Evolutionary conservation across 1,140 invertebrate species (phyloP), one percentile per base, ranked within the genome.

Genomic region (Thrips palmi): DNA sequence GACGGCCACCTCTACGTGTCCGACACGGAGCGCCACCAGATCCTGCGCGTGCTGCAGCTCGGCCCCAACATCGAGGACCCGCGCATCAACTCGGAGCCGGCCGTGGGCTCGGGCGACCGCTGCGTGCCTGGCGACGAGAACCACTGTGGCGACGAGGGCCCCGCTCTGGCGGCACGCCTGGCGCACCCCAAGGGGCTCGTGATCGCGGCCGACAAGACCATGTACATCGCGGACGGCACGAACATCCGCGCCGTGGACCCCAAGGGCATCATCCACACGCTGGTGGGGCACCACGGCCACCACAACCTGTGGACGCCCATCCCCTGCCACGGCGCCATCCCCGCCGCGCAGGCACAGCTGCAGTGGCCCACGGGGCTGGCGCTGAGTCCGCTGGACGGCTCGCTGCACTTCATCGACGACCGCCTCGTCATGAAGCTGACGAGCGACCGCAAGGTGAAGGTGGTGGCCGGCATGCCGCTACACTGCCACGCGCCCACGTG

Each of bases 331-430:
- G 79, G 80, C 31, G 79, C 82, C 1, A 69, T 86, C 40, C 68
- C 80, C 30, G 76, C 82, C 4, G 69, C 68, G 44, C 70, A 83
- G 62, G 81, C 85, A 1, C 85, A 89, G 57, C 59, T 92, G 7
- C 83, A 92, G 53, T 97, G 92, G 92, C 93, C 93, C 2, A 93
- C 88, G 11, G 85, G 86, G 15, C 57, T 97, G 24, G 77, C 87
- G 0, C 60, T 97, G 8, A 94, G 87, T 52, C 89, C 91, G 2
- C 55, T 97, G 4, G 92, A 97, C 56, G 86, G 87, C 24, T 80
- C 83, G 0, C 60, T 97, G 1, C 86, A 96, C 52, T 92, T 97
- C 47, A 82, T 97, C 33, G 93, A 97, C 52, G 88, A 96, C 52
- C 71, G 87, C 42, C 70, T 96, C 2, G 81, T 97, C 0, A 61